These are phyloP conservation scores for Eira barbara DNA, from an alignment of 2,113 vertebrate species.

Conservation along the genomic window DNA sequence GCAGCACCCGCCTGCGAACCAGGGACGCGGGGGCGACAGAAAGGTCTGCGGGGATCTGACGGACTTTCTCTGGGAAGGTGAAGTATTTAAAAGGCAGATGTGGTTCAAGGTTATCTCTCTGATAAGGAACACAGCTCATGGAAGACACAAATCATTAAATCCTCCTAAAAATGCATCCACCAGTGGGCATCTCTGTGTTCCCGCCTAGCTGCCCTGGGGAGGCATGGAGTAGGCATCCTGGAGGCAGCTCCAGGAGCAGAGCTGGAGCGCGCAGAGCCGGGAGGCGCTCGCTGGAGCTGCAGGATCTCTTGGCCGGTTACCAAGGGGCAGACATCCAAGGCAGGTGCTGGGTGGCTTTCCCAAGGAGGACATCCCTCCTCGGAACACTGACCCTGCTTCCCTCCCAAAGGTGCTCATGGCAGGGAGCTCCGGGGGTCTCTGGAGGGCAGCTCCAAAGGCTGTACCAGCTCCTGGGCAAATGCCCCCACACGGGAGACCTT, in stretches of 20 bases:
- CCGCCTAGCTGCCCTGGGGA: neutral
- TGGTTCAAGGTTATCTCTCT: neutral
- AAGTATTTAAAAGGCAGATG: neutral
- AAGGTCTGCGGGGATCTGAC: neutral
- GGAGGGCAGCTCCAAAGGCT: no score
- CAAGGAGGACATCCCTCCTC: neutral
- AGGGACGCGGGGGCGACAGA: neutral
- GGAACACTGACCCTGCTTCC: neutral
- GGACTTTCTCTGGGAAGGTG: neutral
- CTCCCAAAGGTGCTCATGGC: rapidly evolving
- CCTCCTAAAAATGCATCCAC: neutral
- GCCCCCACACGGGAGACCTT: no score
- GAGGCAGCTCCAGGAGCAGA: neutral
- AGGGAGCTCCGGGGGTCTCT: neutral
- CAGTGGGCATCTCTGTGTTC: no score
- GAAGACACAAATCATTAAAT: neutral
- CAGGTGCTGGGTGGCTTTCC: neutral
- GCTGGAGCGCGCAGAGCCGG: no score
- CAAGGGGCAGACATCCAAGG: rapidly evolving
- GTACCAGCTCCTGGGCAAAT: neutral
- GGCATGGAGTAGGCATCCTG: neutral
- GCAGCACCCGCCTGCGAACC: neutral
- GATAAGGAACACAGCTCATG: neutral
- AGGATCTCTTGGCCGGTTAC: neutral
- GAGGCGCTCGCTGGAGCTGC: neutral